A percentile compares a stretch with the other conserved stretches of the same genome.
These are phyloP conservation scores for Gulo gulo DNA, from an alignment of 2,113 vertebrate genomes.

Conservation along the genomic window DNA sequence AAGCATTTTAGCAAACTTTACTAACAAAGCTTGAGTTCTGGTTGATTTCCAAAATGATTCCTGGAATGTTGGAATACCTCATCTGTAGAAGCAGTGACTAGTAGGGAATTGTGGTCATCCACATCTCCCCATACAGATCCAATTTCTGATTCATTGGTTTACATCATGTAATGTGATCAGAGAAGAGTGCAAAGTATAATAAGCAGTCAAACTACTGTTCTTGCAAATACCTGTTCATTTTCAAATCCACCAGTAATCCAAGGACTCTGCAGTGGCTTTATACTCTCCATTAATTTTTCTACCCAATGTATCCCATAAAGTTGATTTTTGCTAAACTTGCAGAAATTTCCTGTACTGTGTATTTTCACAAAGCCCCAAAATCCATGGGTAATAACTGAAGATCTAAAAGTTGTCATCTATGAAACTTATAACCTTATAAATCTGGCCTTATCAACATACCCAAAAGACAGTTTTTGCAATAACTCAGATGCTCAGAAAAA, in stretches of 20 bases:
- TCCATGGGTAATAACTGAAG: background rate
- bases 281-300: slow-evolving; percentile 71
- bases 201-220: slow-evolving; percentile 51
- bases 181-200: slow-evolving; percentile 49
- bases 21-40: background rate
- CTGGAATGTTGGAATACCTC: background rate
- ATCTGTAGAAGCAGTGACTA: background rate
- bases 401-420: slow-evolving; percentile 10
- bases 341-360: slow-evolving; percentile 31
- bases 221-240: slow-evolving; percentile 65
- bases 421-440: background rate
- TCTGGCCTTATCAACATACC: background rate
- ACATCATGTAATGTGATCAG: slow-evolving; percentile 59
- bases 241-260: slow-evolving; percentile 39
- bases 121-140: slow-evolving; percentile 19
- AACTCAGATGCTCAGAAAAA: background rate
- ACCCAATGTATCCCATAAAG: slow-evolving; percentile 28
- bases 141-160: slow-evolving; percentile 61
- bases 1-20: slow-evolving; percentile 43
- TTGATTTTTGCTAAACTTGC: slow-evolving; percentile 55
- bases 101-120: slow-evolving; percentile 54
- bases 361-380: slow-evolving; percentile 46
- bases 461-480: background rate
- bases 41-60: slow-evolving; percentile 50
- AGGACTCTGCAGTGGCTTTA: slow-evolving; percentile 66